A percentile compares a stretch with the other conserved stretches of the same genome.
These are phyloP conservation scores for Remorina albescens DNA, from an alignment of 2,797 vertebrate genomes.

Conservation along the genomic window DNA sequence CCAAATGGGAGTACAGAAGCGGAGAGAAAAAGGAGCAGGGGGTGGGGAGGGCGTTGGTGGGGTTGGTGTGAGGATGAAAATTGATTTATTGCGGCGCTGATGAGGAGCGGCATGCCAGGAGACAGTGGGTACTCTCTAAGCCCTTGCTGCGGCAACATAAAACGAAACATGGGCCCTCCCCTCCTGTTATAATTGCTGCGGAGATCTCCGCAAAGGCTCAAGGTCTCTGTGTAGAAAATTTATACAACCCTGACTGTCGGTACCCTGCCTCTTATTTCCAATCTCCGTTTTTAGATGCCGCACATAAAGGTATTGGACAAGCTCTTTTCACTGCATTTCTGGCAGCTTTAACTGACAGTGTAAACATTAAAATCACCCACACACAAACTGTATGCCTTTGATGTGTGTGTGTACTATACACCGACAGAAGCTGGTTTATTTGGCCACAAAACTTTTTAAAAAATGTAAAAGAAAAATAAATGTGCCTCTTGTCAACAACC, in stretches of 20 bases:
- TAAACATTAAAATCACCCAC: constrained; percentile 37
- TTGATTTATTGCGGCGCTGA: constrained; percentile 87
- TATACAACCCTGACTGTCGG: constrained; percentile 69
- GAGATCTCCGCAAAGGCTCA: constrained; percentile 77
- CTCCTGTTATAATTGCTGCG: constrained; percentile 82
- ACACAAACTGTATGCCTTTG: too few relatives aligned
- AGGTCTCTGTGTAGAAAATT: constrained; percentile 72
- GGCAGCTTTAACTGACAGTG: constrained; percentile 48
- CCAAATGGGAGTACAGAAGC: constrained; percentile 62
- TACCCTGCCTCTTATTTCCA: constrained; percentile 66
- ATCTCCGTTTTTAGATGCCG: constrained; percentile 64
- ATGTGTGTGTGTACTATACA: too few relatives aligned
- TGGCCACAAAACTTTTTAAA: not conserved
- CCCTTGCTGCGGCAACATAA: constrained; percentile 82
- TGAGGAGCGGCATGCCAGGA: constrained; percentile 84
- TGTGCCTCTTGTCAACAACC: constrained; percentile 20
- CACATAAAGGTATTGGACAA: constrained; percentile 47
- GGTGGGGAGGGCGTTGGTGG: constrained; percentile 61
- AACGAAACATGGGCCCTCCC: constrained; percentile 77
- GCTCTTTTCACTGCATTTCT: constrained; percentile 31
- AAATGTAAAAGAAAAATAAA: constrained; percentile 30
- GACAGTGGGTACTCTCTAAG: constrained; percentile 80
- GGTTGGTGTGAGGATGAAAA: constrained; percentile 81
- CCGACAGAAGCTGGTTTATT: constrained; percentile 16
- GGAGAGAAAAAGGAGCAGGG: constrained; percentile 59